phyloP scores from a whole-genome alignment of 2,113 vertebrate genomes.

The Corydoras sp. region DNA sequence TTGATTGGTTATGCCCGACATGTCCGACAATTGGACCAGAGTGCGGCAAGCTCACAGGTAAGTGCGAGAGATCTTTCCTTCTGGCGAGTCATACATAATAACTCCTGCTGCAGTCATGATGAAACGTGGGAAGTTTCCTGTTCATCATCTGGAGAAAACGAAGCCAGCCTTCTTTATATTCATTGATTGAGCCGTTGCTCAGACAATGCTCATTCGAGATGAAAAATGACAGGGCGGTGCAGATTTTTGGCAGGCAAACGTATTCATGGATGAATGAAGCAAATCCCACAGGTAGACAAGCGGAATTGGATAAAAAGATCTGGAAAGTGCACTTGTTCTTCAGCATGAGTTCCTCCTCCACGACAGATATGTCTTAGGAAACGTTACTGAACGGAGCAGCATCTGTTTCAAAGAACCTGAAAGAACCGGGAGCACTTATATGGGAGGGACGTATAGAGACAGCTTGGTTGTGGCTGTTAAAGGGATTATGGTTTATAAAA shows the following conservation, averaged over 20 bases:
- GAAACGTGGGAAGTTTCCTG: background rate
- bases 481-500: no score
- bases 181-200: conserved; percentile 25
- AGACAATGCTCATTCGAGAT: conserved; percentile 13
- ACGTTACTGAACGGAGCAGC: conserved; percentile 6
- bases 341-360: conserved; percentile 1
- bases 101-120: background rate
- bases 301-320: conserved; percentile 2
- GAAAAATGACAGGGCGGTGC: conserved; percentile 26
- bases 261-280: conserved; percentile 22
- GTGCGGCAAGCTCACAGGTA: background rate
- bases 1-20: background rate
- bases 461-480: no score
- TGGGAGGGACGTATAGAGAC: no score
- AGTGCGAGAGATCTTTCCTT: background rate
- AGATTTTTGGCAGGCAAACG: conserved; percentile 16
- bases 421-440: conserved; percentile 33
- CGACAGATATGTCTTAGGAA: conserved; percentile 9
- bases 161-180: conserved; percentile 2
- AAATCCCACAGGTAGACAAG: conserved; percentile 19
- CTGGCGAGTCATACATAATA: conserved; percentile 1
- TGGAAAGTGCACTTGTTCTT: conserved; percentile 2
- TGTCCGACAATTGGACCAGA: background rate
- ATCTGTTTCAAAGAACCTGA: conserved; percentile 10
- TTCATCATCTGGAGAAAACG: background rate